Base-by-base conservation (phyloP, 2,888 invertebrate genomes). In the Andrena fulva region DNA sequence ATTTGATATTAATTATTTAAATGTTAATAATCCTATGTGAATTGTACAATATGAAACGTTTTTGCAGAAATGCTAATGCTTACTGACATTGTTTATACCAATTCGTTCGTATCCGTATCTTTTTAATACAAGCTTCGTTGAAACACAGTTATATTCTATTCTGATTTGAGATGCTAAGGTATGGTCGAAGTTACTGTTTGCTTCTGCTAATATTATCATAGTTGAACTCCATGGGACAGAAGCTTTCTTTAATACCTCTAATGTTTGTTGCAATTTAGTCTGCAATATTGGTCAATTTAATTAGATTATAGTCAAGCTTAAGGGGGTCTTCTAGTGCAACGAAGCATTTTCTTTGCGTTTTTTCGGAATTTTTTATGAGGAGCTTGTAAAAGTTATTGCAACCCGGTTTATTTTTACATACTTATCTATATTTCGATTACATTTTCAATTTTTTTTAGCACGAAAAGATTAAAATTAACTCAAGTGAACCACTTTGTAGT, bases 71-170 rank as follows among this genome's bases (percentile, higher is more conserved):
- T 64, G 66, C 70, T 59, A 69, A 35, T 56, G 52, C n/a, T 42
- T 85, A 89, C 90, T 90, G 77, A 94, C 94, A 88, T 93, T 90
- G 56, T 90, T 90, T 42, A 91, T 84, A 27, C 92, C 91, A 24
- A 92, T 90, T 42, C 94, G 91, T 59, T 92, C 92, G 79, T 94
- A 94, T 31, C 94, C 93, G 76, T 94, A 94, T 84, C 94, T 95
- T 66, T 94, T 94, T 56, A 95, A 89, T 60, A 95, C 92, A 24
- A 94, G 87, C 86, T 94, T 94, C 63, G 93, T 92, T 0, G 94
- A 91, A 78, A 95, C 94, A 48, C 92, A 91, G 69, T 93, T 93
- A 54, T 93, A 89, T 78, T 94, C 92, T 27, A 91, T 86, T 82
- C 89, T 91, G 60, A 95, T 94, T 79, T 92, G 87, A 27, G 88